Evolutionary conservation across 2,888 invertebrate genomes (phyloP).

Genomic region (Cristatella mucedo): DNA sequence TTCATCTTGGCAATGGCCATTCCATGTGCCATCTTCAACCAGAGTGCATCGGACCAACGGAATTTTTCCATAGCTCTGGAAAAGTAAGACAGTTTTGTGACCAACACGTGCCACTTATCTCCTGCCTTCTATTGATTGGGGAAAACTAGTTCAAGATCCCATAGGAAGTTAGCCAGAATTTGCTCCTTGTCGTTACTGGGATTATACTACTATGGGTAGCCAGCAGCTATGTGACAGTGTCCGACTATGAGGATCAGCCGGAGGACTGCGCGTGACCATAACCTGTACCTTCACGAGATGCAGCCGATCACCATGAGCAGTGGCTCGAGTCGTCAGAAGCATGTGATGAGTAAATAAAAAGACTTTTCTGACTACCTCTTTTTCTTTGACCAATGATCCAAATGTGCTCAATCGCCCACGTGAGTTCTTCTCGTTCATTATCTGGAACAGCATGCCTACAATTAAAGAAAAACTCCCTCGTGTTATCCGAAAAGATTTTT

Average conservation of each 20-base stretch:
- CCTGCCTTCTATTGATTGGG: too few relatives aligned
- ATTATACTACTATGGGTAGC: too few relatives aligned
- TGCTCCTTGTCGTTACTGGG: too few relatives aligned
- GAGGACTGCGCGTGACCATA: too few relatives aligned
- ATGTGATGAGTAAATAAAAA: slow-evolving; percentile 80
- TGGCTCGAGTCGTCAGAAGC: slow-evolving; percentile 61
- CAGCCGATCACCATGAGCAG: slow-evolving; percentile 68
- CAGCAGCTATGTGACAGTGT: too few relatives aligned
- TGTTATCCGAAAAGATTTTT: neutral
- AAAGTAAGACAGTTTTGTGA: too few relatives aligned
- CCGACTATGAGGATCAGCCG: too few relatives aligned
- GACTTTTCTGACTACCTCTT: slow-evolving; percentile 60
- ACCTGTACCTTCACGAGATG: slow-evolving; percentile 54
- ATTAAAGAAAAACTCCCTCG: slow-evolving; percentile 12
- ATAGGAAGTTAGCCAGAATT: too few relatives aligned
- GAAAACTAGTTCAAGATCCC: too few relatives aligned
- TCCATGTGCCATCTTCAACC: slow-evolving; percentile 60
- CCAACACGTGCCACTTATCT: too few relatives aligned
- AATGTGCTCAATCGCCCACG: slow-evolving; percentile 47
- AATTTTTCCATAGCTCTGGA: slow-evolving; percentile 55
- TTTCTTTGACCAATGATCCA: slow-evolving; percentile 37
- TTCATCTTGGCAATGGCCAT: slow-evolving; percentile 25
- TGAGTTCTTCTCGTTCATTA: slow-evolving; percentile 49
- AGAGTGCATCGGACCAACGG: slow-evolving; percentile 66
- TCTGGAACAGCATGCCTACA: slow-evolving; percentile 58